phyloP scores from a whole-genome alignment of 2,888 invertebrate species.

The Teleiodes luculella region DNA sequence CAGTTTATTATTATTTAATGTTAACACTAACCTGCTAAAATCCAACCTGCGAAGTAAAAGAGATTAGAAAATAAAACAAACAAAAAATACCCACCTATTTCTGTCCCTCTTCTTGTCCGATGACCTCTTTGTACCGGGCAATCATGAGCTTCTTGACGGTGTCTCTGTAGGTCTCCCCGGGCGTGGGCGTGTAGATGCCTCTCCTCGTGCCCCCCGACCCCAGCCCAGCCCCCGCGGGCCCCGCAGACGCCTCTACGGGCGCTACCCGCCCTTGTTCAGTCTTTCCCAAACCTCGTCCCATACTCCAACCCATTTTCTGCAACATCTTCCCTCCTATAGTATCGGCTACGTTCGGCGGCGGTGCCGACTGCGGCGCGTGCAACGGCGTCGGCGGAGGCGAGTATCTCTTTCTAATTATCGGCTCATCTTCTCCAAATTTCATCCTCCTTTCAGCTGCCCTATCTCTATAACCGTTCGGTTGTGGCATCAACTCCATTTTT shows the following conservation, averaged over 20 bases:
- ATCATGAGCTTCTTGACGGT: slow-evolving; percentile 94
- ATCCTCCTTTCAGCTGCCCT: slow-evolving; percentile 96
- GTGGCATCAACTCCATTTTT: slow-evolving; percentile 52
- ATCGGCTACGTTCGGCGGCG: slow-evolving; percentile 86
- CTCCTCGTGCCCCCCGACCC: slow-evolving; percentile 87
- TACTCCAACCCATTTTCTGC: slow-evolving; percentile 99
- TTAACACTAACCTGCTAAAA: slow-evolving; percentile 48
- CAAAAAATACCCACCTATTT: slow-evolving; percentile 58
- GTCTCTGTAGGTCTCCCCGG: slow-evolving; percentile 92
- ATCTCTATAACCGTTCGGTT: slow-evolving; percentile 86
- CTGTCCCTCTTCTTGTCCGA: slow-evolving; percentile 77
- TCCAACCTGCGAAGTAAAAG: slow-evolving; percentile 30
- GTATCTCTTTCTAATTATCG: slow-evolving; percentile 64
- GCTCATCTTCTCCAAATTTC: slow-evolving; percentile 93
- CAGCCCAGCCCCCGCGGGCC: slow-evolving; percentile 89
- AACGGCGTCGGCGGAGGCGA: slow-evolving; percentile 49
- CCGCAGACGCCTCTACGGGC: slow-evolving; percentile 88
- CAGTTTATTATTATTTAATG: too few species aligned
- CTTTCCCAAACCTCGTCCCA: slow-evolving; percentile 96
- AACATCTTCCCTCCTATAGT: slow-evolving; percentile 96
- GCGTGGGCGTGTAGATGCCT: slow-evolving; percentile 86
- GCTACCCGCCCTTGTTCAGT: slow-evolving; percentile 94
- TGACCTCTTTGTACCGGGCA: slow-evolving; percentile 90
- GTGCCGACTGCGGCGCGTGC: slow-evolving; percentile 65
- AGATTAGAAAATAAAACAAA: slow-evolving; percentile 38